phyloP scores from a whole-genome alignment of 37 sponge, comb jelly and placozoan genomes.

The Chondrilla cf. caribensis region DNA sequence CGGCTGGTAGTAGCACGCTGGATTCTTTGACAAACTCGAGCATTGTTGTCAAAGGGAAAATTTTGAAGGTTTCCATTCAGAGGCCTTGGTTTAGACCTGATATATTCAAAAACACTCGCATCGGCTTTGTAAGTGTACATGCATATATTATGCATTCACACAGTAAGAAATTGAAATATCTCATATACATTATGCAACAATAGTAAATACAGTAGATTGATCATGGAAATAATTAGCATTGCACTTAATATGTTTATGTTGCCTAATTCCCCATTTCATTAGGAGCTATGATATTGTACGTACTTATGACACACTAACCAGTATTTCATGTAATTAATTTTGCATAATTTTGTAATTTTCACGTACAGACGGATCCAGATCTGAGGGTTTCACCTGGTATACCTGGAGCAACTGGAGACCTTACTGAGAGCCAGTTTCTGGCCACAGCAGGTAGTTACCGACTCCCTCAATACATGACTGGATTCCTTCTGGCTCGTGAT shows the following conservation, averaged over 20 bases:
- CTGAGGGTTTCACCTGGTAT: slow-evolving; percentile 11
- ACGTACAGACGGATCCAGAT: slow-evolving; percentile 16
- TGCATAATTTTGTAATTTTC: no score
- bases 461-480: slow-evolving; percentile 7
- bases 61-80: slow-evolving; percentile 46
- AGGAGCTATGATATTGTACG: no score
- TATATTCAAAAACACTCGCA: slow-evolving; percentile 27
- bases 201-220: no score
- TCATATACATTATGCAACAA: no score
- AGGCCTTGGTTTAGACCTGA: slow-evolving; percentile 60
- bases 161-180: no score
- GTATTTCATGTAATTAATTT: no score
- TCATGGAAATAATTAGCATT: no score
- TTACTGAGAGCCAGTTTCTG: not conserved
- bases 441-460: not conserved
- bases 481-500: not conserved
- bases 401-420: not conserved
- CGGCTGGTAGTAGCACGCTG: not conserved
- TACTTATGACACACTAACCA: no score
- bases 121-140: slow-evolving; percentile 4
- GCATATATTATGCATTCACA: no score
- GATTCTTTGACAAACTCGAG: slow-evolving; percentile 33
- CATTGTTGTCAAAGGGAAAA: slow-evolving; percentile 32
- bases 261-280: no score
- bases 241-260: no score